These are phyloP conservation scores for Hemibates koningsi DNA, from an alignment of 2,113 vertebrate species.

Conservation along the genomic window DNA sequence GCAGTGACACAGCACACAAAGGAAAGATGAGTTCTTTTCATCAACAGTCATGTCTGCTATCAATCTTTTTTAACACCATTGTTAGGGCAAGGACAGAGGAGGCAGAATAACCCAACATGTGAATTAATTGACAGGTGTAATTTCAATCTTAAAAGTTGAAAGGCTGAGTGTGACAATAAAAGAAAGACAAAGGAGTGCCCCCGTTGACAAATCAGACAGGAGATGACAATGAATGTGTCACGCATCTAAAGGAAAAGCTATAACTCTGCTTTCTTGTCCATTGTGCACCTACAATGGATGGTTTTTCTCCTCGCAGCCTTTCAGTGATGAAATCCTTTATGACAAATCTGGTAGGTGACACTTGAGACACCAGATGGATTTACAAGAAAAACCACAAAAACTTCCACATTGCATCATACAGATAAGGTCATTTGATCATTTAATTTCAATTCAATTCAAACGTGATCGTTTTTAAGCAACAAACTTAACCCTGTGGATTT, in stretches of 20 bases:
- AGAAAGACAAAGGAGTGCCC: not conserved
- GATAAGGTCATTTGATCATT: not conserved
- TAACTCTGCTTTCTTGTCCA: not conserved
- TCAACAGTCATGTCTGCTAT: not conserved
- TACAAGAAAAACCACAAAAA: not conserved
- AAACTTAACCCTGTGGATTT: not conserved
- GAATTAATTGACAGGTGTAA: slow-evolving; percentile 44
- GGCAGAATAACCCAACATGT: not conserved
- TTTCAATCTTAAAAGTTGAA: slow-evolving; percentile 35
- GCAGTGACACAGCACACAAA: not conserved
- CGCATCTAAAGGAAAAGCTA: not conserved
- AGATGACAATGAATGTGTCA: slow-evolving; percentile 14
- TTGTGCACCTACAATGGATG: not conserved
- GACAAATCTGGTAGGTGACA: not conserved
- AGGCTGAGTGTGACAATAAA: slow-evolving; percentile 4
- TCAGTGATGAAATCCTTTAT: not conserved
- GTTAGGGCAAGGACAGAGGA: not conserved
- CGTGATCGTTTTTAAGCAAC: accelerated
- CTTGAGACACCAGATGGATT: not conserved
- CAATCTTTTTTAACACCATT: not conserved
- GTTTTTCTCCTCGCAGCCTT: not conserved
- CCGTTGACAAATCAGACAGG: not conserved
- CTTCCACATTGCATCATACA: not conserved
- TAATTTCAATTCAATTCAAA: not conserved
- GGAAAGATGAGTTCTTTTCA: not conserved